Percentiles rank a stretch among this genome's conserved stretches.
phyloP scores from a whole-genome alignment of 2,888 invertebrate genomes.

The Nephrotoma appendiculata region DNA sequence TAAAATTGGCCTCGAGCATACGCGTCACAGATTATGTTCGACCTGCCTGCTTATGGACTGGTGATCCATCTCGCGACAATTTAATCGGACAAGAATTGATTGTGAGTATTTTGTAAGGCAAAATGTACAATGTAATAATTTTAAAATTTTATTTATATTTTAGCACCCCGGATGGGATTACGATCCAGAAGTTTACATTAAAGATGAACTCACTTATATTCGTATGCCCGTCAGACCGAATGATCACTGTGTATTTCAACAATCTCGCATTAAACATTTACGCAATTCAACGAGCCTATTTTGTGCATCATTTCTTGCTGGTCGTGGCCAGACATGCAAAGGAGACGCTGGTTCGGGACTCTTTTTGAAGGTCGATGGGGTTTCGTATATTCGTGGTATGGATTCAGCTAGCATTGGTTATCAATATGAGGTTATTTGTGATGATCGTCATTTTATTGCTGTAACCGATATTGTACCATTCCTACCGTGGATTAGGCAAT shows the following conservation, averaged over 20 bases:
- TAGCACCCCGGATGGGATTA: neutral
- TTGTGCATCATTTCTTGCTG: conserved; percentile 9
- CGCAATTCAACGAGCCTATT: neutral
- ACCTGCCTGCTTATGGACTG: conserved; percentile 31
- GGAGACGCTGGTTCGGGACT: conserved; percentile 39
- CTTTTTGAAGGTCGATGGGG: conserved; percentile 18
- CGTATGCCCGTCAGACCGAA: conserved; percentile 45
- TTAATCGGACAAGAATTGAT: conserved; percentile 37
- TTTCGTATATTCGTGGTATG: conserved; percentile 12
- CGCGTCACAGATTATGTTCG: conserved; percentile 28
- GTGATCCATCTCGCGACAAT: conserved; percentile 29
- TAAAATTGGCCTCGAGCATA: conserved; percentile 25
- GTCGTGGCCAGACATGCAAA: conserved; percentile 33
- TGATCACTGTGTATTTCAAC: conserved; percentile 38
- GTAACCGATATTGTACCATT: conserved; percentile 33
- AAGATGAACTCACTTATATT: conserved; percentile 40
- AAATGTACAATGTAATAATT: neutral
- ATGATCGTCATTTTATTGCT: conserved; percentile 32
- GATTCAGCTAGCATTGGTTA: conserved; percentile 12
- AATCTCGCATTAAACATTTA: neutral
- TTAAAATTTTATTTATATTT: conserved; percentile 8
- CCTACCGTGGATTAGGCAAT: conserved; percentile 21
- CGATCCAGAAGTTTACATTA: conserved; percentile 31
- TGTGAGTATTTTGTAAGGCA: conserved; percentile 24
- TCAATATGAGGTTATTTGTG: conserved; percentile 26